Conservation (phyloP, 2,797 vertebrate genomes). For the Jordanella pulchra region DNA sequence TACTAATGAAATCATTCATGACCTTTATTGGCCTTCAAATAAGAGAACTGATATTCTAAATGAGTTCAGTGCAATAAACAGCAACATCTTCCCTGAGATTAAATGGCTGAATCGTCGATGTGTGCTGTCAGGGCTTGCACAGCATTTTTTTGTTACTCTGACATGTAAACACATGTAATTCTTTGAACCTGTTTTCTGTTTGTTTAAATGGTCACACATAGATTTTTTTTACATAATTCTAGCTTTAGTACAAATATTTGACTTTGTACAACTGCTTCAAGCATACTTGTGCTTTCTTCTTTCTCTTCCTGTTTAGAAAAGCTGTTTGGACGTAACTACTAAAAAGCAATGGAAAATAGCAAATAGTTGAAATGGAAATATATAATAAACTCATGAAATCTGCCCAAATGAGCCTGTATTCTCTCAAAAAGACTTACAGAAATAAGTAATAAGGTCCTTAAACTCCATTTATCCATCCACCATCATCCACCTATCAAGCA, state of each 20-base stretch:
- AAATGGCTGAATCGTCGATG: conserved; percentile 6
- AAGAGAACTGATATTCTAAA: conserved; percentile 38
- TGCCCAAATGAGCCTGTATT: not conserved
- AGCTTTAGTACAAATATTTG: conserved; percentile 1
- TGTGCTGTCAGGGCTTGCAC: conserved; percentile 28
- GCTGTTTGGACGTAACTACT: not conserved
- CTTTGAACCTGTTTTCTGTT: not conserved
- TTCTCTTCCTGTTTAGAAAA: not conserved
- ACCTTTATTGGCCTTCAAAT: conserved; percentile 59
- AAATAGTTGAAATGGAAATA: conserved; percentile 3
- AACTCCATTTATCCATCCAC: not conserved
- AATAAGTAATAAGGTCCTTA: not conserved
- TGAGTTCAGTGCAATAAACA: conserved; percentile 21
- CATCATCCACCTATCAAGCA: not conserved
- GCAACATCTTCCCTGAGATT: conserved; percentile 15
- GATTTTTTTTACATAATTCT: not conserved
- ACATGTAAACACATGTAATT: conserved; percentile 27
- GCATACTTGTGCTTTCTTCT: not conserved
- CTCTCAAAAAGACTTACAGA: not conserved
- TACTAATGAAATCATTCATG: conserved; percentile 55
- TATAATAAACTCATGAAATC: not conserved
- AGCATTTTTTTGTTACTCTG: not conserved
- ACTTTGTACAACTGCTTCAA: not conserved
- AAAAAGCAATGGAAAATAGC: not conserved
- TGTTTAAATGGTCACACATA: not conserved